Evolutionary conservation across 2,797 vertebrate genomes (phyloP).

Genomic region (Spheniscus humboldti): DNA sequence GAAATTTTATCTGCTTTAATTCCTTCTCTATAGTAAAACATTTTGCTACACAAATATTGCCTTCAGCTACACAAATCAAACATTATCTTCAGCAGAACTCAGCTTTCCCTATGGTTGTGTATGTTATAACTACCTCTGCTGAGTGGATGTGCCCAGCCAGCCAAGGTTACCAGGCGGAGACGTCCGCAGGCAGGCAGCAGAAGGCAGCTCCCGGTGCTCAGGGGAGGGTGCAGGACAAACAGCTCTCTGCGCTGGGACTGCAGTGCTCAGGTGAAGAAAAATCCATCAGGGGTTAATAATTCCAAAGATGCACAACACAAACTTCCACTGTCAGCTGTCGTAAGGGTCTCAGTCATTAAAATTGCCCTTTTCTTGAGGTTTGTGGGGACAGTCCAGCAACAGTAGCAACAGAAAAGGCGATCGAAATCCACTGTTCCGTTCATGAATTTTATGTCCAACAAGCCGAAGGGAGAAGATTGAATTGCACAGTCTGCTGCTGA

Average conservation of each 20-base stretch:
- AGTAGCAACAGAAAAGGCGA: background rate
- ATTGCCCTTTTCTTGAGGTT: background rate
- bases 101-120: background rate
- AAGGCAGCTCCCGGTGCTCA: background rate
- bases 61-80: background rate
- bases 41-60: background rate
- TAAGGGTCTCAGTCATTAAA: background rate
- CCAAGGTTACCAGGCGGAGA: background rate
- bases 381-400: background rate
- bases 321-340: background rate
- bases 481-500: background rate
- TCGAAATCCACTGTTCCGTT: background rate
- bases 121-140: fast-evolving
- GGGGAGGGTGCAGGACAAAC: background rate
- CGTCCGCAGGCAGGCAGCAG: fast-evolving
- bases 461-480: background rate
- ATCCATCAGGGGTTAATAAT: background rate
- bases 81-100: background rate
- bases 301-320: background rate
- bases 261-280: background rate
- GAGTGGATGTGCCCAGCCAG: background rate
- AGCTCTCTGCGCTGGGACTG: background rate
- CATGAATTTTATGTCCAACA: background rate
- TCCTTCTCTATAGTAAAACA: background rate
- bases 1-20: background rate